Evolutionary conservation across 2,797 vertebrate genomes (phyloP), one percentile per base, ranked within the genome.

Genomic region (Brachyalestes nurse): DNA sequence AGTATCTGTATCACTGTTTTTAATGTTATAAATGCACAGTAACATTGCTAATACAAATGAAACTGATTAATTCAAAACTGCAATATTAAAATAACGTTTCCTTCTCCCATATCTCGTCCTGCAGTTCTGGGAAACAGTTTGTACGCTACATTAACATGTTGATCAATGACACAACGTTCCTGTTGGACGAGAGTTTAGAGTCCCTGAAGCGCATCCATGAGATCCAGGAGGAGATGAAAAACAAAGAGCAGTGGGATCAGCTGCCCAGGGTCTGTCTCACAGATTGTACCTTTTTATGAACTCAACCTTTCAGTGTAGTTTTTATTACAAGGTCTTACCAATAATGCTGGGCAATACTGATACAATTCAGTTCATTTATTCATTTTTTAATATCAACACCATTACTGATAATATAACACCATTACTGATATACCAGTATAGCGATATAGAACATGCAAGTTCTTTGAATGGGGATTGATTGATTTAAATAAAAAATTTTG

Each of bases 121-220:
- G 8, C 87, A 99, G 98, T 90, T 97, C 97, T 70, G 98, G 98
- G 85, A 99, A 99, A 92, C 98, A 99, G 94, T 99, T 99, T 92
- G 98, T 99, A 79, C 98, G 98, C 90, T 99, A 99, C 86, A 99
- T 99, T 93, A 99, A 99, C 91, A 99, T 99, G 98, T 92, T 99
- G 91, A 99, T 99, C 86, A 99, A 99, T 40, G 98, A 99, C 92
- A 99, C 98, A 14, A 99, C 98, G 64, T 99, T 99, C 92, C 88
- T 99, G 91, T 94, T 99, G 84, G 98, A 99, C 21, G 98, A 99
- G 90, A 99, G 97, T 87, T 94, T 99, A 82, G 98, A 99, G 91
- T 99, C 98, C 69, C 91, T 99, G 81, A 99, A 99, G 92, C 96
- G 98, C 83, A 99, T 99, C 88, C 98, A 99, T 19, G 98, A 99